Evolutionary conservation across 2,797 vertebrate species (phyloP).

Genomic region (Dendrocincla tyrannina): DNA sequence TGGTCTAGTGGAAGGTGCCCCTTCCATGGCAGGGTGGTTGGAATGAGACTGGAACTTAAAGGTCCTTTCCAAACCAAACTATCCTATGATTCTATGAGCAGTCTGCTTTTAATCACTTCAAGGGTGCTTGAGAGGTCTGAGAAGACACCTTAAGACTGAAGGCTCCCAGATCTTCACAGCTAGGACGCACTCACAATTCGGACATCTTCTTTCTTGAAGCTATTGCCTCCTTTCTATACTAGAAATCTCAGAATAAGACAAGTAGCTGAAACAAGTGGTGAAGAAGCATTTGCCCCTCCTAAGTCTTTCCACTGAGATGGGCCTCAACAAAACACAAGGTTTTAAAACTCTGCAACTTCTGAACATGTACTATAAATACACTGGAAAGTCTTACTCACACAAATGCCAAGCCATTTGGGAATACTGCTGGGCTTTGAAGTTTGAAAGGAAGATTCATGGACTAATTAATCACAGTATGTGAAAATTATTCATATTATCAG

Average conservation of each 20-base stretch:
- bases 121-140: neutral
- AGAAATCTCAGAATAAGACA: neutral
- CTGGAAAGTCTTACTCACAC: neutral
- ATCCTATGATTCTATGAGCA: neutral
- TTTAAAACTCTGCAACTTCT: neutral
- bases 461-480: neutral
- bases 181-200: rapidly evolving
- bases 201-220: neutral
- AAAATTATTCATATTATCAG: constrained; percentile 19
- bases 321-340: neutral
- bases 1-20: neutral
- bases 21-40: rapidly evolving
- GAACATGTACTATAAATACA: neutral
- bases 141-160: neutral
- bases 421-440: constrained; percentile 18
- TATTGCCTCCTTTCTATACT: neutral
- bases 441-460: neutral
- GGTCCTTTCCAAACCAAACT: neutral
- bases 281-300: neutral
- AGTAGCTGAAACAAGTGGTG: neutral
- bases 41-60: neutral
- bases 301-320: neutral
- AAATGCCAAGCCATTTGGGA: constrained; percentile 9
- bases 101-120: neutral
- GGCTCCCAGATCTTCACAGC: neutral